Evolutionary conservation across 2,888 invertebrate genomes (phyloP).

Genomic region (Cremastinae sp.): DNA sequence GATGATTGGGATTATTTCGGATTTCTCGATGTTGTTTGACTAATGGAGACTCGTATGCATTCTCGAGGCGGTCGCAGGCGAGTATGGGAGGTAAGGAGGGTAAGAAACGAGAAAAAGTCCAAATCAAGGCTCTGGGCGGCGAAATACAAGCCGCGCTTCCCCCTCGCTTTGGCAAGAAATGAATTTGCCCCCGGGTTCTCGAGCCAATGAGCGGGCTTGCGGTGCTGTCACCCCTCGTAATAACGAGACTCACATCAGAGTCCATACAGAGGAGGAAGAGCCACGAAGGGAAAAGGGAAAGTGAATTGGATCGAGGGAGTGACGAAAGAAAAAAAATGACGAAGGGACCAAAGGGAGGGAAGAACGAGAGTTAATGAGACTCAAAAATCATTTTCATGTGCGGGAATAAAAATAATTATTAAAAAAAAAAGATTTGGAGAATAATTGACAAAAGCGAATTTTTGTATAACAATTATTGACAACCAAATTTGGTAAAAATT

Average conservation of each 20-base stretch:
- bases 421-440: too few species aligned
- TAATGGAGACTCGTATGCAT: background rate
- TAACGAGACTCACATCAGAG: constrained; percentile 53
- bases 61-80: background rate
- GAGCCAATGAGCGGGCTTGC: constrained; percentile 52
- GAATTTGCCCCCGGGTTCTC: constrained; percentile 52
- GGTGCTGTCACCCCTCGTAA: constrained; percentile 55
- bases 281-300: constrained; percentile 16
- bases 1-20: background rate
- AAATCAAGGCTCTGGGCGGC: constrained; percentile 24
- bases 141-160: constrained; percentile 37
- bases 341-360: constrained; percentile 5
- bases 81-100: constrained; percentile 4
- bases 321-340: constrained; percentile 6
- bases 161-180: constrained; percentile 6
- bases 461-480: too few species aligned
- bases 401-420: too few species aligned
- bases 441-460: too few species aligned
- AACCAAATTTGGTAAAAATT: too few species aligned
- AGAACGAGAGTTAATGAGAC: constrained; percentile 9
- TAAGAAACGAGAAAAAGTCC: constrained; percentile 23
- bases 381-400: background rate
- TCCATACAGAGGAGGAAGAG: constrained; percentile 10
- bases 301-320: constrained; percentile 13
- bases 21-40: background rate